Evolutionary conservation across 2,113 vertebrate species (phyloP), one percentile per base, ranked within the genome.

Genomic region (Neoarius graeffei): DNA sequence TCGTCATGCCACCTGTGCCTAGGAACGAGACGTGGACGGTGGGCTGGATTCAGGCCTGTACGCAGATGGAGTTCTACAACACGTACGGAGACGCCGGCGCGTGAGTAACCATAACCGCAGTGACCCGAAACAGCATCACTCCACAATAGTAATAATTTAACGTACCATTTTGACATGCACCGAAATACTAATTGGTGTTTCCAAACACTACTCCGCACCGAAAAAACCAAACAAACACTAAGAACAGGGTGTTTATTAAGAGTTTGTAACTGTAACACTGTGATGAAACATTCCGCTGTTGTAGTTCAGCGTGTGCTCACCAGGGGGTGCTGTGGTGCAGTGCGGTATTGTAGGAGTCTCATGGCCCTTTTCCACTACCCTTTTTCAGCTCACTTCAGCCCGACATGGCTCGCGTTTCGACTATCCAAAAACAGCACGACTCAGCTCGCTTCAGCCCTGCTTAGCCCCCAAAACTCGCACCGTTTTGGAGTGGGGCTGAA

Each of bases 41-140:
- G 90, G 97, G 97, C 91, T 97, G 96, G 96, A 97, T 97, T 90
- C 97, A 97, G 93, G 96, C 97, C 87, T 97, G 97, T 94, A 97
- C 96, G 92, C 96, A 97, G 93, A 97, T 97, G 97, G 97, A 97
- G 93, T 97, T 97, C 95, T 97, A 96, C 95, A 97, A 97, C 94
- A 97, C 96, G 91, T 97, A 97, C 94, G 96, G 96, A 92, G 96
- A 95, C 92, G 94, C 96, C 90, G 96, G 95, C 93, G 95, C 95
- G 96, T 96, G 93, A 96, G 96, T 42, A 42, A 42, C 35, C 35
- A 35, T 94, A 66, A 62, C n/a, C 23, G 23, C 50, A 23, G 48
- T 25, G 48, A 84, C 35, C 83, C 57, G 4, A 23, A 54, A 73
- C 20, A 48, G 73, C 20, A 52, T 7, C 48, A 30, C 11, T 50